These are phyloP conservation scores for Ptyas mucosa DNA, from an alignment of 2,113 vertebrate genomes.

Conservation along the genomic window DNA sequence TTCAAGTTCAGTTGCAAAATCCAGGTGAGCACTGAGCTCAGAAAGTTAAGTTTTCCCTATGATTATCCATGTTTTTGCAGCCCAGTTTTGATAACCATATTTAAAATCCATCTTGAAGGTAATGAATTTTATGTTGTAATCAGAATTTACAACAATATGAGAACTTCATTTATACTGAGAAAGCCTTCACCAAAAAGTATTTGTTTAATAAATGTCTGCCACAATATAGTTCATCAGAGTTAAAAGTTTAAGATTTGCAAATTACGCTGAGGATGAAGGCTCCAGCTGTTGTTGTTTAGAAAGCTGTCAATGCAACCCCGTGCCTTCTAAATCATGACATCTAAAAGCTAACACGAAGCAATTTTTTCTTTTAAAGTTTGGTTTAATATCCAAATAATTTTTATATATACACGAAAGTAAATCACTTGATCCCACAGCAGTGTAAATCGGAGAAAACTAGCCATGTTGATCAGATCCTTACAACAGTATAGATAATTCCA, in stretches of 20 bases:
- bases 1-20: neutral
- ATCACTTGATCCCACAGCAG: neutral
- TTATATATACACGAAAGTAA: neutral
- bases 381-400: neutral
- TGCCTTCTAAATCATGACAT: neutral
- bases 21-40: neutral
- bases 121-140: neutral
- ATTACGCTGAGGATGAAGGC: neutral
- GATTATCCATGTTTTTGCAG: neutral
- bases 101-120: slow-evolving; percentile 10
- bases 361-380: neutral
- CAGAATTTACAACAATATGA: neutral
- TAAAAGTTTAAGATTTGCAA: neutral
- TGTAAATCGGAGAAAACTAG: neutral
- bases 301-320: neutral
- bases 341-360: neutral
- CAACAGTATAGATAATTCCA: neutral
- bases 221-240: neutral
- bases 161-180: neutral
- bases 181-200: too few relatives aligned
- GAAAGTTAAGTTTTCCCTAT: neutral
- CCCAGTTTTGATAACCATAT: neutral
- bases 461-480: neutral
- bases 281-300: neutral
- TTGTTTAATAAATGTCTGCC: neutral